Conservation (phyloP, 2,888 invertebrate genomes). For the Taenaris catops region DNA sequence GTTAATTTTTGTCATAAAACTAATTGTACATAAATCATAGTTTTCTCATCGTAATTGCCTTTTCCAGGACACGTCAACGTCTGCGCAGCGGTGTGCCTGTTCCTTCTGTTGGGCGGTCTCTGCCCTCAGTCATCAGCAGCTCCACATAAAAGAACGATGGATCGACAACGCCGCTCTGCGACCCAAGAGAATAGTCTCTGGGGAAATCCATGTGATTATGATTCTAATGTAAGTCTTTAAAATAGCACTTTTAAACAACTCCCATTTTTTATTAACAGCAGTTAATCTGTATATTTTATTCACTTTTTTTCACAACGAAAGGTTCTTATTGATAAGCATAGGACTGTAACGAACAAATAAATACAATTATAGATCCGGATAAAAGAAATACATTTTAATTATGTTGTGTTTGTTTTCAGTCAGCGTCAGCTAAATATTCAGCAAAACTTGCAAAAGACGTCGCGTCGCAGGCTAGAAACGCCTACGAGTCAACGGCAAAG, state of each 20-base stretch:
- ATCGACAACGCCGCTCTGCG: constrained; percentile 41
- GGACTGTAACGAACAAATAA: too few species aligned
- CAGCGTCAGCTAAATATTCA: constrained; percentile 40
- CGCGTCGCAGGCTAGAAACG: constrained; percentile 48
- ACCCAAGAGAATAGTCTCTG: constrained; percentile 48
- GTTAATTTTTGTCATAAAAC: too few species aligned
- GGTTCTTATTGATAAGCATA: too few species aligned
- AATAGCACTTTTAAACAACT: too few species aligned
- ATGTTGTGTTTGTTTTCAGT: constrained; percentile 38
- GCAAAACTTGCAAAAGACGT: constrained; percentile 41
- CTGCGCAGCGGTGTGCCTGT: constrained; percentile 66
- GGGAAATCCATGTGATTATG: constrained; percentile 65
- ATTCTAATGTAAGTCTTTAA: constrained; percentile 29
- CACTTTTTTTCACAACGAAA: too few species aligned
- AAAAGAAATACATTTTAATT: too few species aligned
- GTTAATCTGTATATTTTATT: too few species aligned
- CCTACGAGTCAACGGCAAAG: constrained; percentile 38
- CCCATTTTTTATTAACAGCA: too few species aligned
- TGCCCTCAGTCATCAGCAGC: constrained; percentile 61
- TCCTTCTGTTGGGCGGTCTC: constrained; percentile 58
- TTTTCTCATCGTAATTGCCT: constrained; percentile 1
- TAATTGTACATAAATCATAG: too few species aligned
- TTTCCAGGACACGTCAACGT: constrained; percentile 70
- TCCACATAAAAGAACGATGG: constrained; percentile 50
- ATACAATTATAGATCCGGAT: too few species aligned